Conservation (phyloP, 2,113 vertebrate genomes). For the Leiothrix lutea region DNA sequence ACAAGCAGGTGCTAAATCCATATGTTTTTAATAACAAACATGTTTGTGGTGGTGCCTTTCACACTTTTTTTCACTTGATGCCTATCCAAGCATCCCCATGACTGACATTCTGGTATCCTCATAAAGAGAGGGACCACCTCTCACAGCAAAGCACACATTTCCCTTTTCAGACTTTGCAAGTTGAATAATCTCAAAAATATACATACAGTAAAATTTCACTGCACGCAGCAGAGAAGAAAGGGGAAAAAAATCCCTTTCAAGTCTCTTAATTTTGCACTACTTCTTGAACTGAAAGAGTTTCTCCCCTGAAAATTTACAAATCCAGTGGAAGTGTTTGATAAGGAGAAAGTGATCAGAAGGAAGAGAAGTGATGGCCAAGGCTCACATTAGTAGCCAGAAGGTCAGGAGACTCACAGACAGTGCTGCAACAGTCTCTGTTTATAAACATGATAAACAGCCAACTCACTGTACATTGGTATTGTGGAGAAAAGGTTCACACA, state of each 20-base stretch:
- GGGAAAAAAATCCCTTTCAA: neutral
- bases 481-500: neutral
- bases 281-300: neutral
- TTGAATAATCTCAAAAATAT: neutral
- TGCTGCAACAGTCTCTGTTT: neutral
- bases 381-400: neutral
- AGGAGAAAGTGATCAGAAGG: neutral
- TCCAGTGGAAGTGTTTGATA: neutral
- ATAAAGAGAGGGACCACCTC: neutral
- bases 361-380: neutral
- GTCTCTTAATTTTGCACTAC: neutral
- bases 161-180: neutral
- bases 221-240: neutral
- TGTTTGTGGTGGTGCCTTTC: neutral
- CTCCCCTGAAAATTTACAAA: neutral
- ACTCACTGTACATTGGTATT: neutral
- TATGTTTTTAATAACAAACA: neutral
- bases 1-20: neutral
- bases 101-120: neutral
- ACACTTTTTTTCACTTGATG: neutral
- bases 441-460: neutral
- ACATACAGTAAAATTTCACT: neutral
- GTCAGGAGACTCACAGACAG: neutral
- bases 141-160: accelerated
- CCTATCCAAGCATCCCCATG: neutral